phyloP scores from a whole-genome alignment of 53 echinoderm and acorn worm species.

The Pentamera pediparva region DNA sequence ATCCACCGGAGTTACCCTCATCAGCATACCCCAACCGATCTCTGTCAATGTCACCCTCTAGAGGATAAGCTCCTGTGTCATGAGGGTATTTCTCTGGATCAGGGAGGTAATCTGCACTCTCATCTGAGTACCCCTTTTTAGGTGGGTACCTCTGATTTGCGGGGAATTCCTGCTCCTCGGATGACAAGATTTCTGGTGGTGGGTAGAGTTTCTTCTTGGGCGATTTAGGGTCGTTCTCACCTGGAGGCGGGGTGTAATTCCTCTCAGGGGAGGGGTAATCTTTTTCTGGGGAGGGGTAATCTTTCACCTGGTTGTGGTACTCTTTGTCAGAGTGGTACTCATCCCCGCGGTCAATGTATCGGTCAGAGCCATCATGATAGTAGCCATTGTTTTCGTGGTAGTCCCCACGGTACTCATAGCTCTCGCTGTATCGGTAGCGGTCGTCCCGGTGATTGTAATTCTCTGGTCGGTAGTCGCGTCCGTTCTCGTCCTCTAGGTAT shows the following conservation, averaged over 20 bases:
- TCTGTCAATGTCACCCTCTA: not conserved
- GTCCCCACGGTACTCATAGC: conserved; percentile 17
- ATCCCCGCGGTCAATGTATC: conserved; percentile 11
- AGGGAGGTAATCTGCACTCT: too few relatives aligned
- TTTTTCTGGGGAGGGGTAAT: not conserved
- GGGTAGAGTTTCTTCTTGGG: too few relatives aligned
- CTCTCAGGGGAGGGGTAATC: conserved; percentile 13
- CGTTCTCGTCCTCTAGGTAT: conserved; percentile 10
- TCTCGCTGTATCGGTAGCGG: conserved; percentile 2
- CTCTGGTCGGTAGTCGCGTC: conserved; percentile 20
- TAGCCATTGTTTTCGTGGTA: conserved; percentile 30
- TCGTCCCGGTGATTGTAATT: conserved; percentile 25
- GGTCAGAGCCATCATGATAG: not conserved
- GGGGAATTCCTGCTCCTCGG: too few relatives aligned
- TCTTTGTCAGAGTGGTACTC: not conserved
- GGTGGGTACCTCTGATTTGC: too few relatives aligned
- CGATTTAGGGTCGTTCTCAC: too few relatives aligned
- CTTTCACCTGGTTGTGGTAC: not conserved
- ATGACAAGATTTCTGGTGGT: too few relatives aligned
- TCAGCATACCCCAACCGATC: too few relatives aligned
- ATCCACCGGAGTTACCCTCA: too few relatives aligned
- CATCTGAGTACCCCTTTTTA: too few relatives aligned
- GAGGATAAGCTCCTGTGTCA: not conserved
- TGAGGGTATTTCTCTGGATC: too few relatives aligned
- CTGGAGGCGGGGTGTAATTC: too few relatives aligned